Conservation (phyloP, 2,888 invertebrate species). For the Rhagium mordax region DNA sequence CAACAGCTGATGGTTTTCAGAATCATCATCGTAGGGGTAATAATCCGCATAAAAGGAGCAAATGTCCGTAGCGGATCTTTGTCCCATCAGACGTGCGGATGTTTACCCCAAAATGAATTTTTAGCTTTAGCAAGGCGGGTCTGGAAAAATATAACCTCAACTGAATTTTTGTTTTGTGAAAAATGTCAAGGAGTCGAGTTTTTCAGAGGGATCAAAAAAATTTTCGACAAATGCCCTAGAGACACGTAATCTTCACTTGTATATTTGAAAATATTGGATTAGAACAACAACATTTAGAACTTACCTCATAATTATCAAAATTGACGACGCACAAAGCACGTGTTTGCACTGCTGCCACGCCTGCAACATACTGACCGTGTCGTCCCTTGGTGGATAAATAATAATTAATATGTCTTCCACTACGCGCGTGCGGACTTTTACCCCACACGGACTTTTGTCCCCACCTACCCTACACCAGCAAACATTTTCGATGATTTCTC, state of each 20-base stretch:
- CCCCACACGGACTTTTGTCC: not conserved
- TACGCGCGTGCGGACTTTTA: conserved; percentile 1
- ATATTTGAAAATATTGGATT: no score
- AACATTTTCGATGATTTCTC: no score
- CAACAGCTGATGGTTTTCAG: not conserved
- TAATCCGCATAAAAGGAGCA: not conserved
- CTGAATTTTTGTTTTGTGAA: no score
- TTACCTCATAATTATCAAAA: no score
- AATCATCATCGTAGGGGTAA: not conserved
- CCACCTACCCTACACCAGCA: conserved; percentile 1
- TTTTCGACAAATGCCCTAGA: not conserved
- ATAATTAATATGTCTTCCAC: not conserved
- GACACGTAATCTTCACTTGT: not conserved
- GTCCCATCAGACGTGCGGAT: not conserved
- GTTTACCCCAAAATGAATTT: not conserved
- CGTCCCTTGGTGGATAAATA: not conserved
- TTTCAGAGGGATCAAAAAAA: not conserved
- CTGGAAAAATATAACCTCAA: no score
- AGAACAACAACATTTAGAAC: no score
- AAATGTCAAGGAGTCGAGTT: not conserved
- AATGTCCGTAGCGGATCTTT: not conserved
- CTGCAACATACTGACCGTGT: not conserved
- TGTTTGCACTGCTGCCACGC: not conserved
- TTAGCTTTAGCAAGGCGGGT: not conserved
- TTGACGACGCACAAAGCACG: not conserved